Evolutionary conservation across 2,888 invertebrate species (phyloP), one percentile per base, ranked within the genome.

Genomic region (Mantis religiosa): DNA sequence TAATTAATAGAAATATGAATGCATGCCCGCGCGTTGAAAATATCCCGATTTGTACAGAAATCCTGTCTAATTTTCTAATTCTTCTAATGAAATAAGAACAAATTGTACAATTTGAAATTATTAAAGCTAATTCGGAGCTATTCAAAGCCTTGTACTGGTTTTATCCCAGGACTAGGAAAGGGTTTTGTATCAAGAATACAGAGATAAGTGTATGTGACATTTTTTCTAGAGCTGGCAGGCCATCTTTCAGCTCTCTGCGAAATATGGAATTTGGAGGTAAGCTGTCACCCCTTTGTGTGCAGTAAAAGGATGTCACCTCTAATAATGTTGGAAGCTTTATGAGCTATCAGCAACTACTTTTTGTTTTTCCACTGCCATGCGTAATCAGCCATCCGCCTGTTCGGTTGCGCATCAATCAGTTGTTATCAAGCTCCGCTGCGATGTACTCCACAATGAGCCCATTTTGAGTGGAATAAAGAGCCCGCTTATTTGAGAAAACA

Each of bases 381-480:
- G 47, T 85, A 85, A 85, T 85, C 85, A 85, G 85, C 85, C 12
- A 14, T 84, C n/a, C 25, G 34, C 14, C 85, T 85, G n/a, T 85
- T 47, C 47, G 28, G 34, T 47, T 41, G 47, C 85, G 41, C 85
- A 41, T 85, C 85, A 85, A 85, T 85, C 85, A 85, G 85, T 54
- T 85, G 85, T 85, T 85, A 85, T 85, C 85, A 85, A 54, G 85
- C 83, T 28, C 14, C 85, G 54, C 85, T 85, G 47, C 47, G 47
- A 85, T 85, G 27, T 85, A 85, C 47, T 28, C 47, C 83, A 28
- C 83, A 28, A 83, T 83, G 83, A 71, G 25, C 54, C 54, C 54
- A 71, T 71, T 71, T 20, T 71, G 20, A 71, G 54, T 71, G 20
- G 54, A 71, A 71, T 71, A 71, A 71, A 71, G 54, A 71, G 54